These are phyloP conservation scores for Anhinga rufa DNA, from an alignment of 2,113 vertebrate species.

Conservation along the genomic window DNA sequence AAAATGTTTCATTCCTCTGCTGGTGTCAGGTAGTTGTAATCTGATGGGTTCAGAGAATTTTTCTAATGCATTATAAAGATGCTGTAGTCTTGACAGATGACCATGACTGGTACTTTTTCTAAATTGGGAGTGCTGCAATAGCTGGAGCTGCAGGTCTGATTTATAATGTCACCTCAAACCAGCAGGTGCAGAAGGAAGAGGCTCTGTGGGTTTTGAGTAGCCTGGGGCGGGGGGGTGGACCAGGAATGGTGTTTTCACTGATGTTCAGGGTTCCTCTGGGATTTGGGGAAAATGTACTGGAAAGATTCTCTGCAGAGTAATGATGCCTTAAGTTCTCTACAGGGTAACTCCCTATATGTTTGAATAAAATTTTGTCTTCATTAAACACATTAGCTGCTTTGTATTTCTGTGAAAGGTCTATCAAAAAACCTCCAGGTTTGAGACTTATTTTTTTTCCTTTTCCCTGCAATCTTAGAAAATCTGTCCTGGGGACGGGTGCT, in stretches of 20 bases:
- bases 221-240: neutral
- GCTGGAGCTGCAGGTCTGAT: neutral
- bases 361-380: neutral
- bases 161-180: neutral
- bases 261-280: neutral
- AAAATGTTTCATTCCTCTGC: neutral
- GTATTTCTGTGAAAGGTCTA: neutral
- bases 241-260: neutral
- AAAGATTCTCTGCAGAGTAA: neutral
- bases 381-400: neutral
- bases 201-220: neutral
- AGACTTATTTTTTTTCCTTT: neutral
- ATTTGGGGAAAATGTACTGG: rapidly evolving
- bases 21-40: neutral
- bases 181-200: neutral
- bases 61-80: neutral
- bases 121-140: neutral
- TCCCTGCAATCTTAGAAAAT: neutral
- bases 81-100: neutral
- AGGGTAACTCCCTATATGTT: neutral
- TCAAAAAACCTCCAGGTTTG: neutral
- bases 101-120: neutral
- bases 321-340: neutral
- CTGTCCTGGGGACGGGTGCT: neutral
- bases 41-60: neutral